A percentile compares a stretch with the other conserved stretches of the same genome.
Conservation (phyloP, 1,140 invertebrate species). For the Battus philenor region DNA sequence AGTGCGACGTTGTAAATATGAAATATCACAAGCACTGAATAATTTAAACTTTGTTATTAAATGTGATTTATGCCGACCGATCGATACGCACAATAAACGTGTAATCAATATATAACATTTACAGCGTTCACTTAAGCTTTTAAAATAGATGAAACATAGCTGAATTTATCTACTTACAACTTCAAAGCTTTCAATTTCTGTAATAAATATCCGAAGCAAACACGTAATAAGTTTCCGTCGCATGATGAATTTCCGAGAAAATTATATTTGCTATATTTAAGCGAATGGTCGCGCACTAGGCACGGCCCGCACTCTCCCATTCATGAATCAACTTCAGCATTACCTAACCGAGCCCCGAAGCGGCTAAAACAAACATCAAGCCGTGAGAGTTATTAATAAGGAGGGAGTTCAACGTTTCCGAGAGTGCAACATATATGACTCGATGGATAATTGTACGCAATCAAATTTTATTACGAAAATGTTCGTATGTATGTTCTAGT, state of each 20-base stretch:
- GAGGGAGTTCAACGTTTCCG: conserved; percentile 65
- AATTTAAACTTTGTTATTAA: no score
- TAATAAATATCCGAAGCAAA: conserved; percentile 21
- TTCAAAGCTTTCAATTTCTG: conserved; percentile 4
- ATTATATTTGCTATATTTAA: conserved; percentile 66
- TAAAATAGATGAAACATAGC: no score
- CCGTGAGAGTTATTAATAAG: conserved; percentile 69
- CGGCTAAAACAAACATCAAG: conserved; percentile 65
- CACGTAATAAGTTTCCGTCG: conserved; percentile 53
- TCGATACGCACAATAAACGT: no score
- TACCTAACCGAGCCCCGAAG: conserved; percentile 58
- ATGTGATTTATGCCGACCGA: no score
- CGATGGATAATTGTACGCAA: conserved; percentile 17
- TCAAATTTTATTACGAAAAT: conserved; percentile 3
- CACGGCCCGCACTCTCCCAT: conserved; percentile 53
- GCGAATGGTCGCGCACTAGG: conserved; percentile 37
- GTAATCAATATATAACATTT: no score
- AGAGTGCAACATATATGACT: conserved; percentile 17
- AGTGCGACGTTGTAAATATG: conserved; percentile 16
- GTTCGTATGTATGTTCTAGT: no score
- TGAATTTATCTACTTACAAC: no score
- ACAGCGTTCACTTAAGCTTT: no score
- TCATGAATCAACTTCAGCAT: conserved; percentile 73
- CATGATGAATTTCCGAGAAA: conserved; percentile 58
- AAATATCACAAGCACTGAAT: conserved; percentile 10